phyloP scores from a whole-genome alignment of 2,888 invertebrate species.

The Alentia gelatinosa region DNA sequence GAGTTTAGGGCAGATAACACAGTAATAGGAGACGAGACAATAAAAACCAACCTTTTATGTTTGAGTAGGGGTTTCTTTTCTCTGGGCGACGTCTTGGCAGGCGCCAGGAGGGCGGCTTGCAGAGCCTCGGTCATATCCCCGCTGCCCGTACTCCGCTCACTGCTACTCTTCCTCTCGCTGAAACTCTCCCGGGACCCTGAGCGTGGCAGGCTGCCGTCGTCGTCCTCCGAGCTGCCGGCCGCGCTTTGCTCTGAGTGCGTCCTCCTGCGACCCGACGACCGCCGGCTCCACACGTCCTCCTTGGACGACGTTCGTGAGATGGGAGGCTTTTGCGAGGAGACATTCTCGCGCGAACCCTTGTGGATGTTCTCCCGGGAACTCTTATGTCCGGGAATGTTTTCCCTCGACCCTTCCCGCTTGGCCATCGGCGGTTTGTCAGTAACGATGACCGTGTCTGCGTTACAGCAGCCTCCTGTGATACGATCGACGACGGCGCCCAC shows the following conservation, averaged over 20 bases:
- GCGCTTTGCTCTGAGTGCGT: slow-evolving; percentile 58
- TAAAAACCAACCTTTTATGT: slow-evolving; percentile 56
- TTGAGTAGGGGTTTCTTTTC: slow-evolving; percentile 14
- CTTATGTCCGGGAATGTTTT: background rate
- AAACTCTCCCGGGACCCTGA: slow-evolving; percentile 28
- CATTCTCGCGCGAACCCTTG: slow-evolving; percentile 26
- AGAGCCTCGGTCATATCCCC: slow-evolving; percentile 31
- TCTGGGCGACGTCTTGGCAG: slow-evolving; percentile 30
- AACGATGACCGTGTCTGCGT: slow-evolving; percentile 16
- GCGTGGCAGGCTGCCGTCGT: slow-evolving; percentile 2
- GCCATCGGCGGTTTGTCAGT: slow-evolving; percentile 56
- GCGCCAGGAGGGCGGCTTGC: slow-evolving; percentile 5
- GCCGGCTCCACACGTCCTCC: slow-evolving; percentile 35
- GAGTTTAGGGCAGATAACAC: no score
- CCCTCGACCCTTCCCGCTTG: background rate
- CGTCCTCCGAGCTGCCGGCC: slow-evolving; percentile 49
- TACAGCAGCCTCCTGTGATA: slow-evolving; percentile 36
- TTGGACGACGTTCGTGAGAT: slow-evolving; percentile 47
- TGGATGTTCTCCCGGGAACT: slow-evolving; percentile 32
- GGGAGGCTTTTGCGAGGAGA: slow-evolving; percentile 55
- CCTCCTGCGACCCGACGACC: slow-evolving; percentile 47
- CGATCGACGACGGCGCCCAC: slow-evolving; percentile 55
- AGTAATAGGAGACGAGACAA: no score
- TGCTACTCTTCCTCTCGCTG: slow-evolving; percentile 29
- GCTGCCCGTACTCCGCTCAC: slow-evolving; percentile 41